Evolutionary conservation across 1,140 invertebrate genomes (phyloP), one percentile per base, ranked within the genome.

Genomic region (Heliconius hewitsoni): DNA sequence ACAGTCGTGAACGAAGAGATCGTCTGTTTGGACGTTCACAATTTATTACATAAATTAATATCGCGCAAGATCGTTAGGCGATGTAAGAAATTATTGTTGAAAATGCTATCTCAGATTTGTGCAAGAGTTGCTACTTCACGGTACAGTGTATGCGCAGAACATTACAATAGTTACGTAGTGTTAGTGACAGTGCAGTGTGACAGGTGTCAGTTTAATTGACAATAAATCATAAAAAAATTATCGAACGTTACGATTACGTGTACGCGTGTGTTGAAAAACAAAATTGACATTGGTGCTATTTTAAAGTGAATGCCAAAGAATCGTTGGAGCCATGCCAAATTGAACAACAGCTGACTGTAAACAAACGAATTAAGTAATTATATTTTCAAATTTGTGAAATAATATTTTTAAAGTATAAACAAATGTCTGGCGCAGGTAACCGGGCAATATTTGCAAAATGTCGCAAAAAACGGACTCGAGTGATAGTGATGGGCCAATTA

Each of bases 231-330:
- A 8, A 73, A n/a, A 74, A 73, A 27, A 79, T 76, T 78, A 78
- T 76, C 50, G 34, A 78, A 70, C 74, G 74, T 74, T 77, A 66
- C 60, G 13, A 30, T 30, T 66, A 79, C 79, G 82, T 84, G 79
- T 80, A 79, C 86, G 87, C 90, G 87, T 89, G 80, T 87, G 86
- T 87, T 84, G 87, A 87, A 93, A 91, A 94, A 94, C 93, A 94
- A 92, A 92, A 88, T 88, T 93, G 92, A 93, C 92, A 94, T 93
- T 93, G 91, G 82, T 89, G 86, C 87, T 93, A 93, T 94, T 93
- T 93, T 86, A 84, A 87, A 89, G 83, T 84, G 89, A 90, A 93
- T 92, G 90, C 87, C 89, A 84, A 84, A 87, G 88, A 89, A 89
- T 88, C 78, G 81, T 83, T 94, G 93, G 93, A 90, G 83, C 77